Evolutionary conservation across 2,888 invertebrate genomes (phyloP), one percentile per base, ranked within the genome.

Genomic region (Germaria angustata): DNA sequence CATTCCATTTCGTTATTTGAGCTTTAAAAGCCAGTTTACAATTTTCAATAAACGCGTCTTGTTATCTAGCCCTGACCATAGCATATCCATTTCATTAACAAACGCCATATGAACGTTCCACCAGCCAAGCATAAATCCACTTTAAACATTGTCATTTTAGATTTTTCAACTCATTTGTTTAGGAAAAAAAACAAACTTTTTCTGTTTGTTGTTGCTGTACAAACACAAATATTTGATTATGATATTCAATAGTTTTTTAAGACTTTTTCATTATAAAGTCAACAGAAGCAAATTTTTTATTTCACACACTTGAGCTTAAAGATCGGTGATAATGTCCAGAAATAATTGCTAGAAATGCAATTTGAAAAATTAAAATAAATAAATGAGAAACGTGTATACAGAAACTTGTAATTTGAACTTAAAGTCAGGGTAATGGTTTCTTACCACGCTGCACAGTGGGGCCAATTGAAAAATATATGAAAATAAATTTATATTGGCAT

Each of bases 41-140:
- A n/a, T 24, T 24, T 61, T 69, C 55, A 32, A 44, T 34, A 51
- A 55, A 51, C 32, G 22, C 24, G 17, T 57, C 51, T 79, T 53
- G 22, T 59, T 71, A 34, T 61, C 65, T 82, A 75, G 51, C 78
- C 82, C 82, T 82, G 82, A 79, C 82, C 82, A 69, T 75, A 82
- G 75, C 69, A 65, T 75, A 82, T 75, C 73, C 66, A 71, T 82
- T 82, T 82, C 82, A 82, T 82, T 73, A 79, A 75, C 78, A 82
- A 71, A 53, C 71, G 4, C 49, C 51, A 41, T 8, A 22, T 20
- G 51, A 68, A 32, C n/a, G 2, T 28, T 44, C 36, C 65, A 17
- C 9, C 59, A 32, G 9, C 13, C 32, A 46, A 68, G 17, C 24
- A 44, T 34, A 61, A 77, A 51, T 59, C 41, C 57, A 72, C 57